Percentiles rank a stretch among this genome's conserved stretches.
Evolutionary conservation across 2,113 vertebrate genomes (phyloP).

Genomic region (Bucco capensis): DNA sequence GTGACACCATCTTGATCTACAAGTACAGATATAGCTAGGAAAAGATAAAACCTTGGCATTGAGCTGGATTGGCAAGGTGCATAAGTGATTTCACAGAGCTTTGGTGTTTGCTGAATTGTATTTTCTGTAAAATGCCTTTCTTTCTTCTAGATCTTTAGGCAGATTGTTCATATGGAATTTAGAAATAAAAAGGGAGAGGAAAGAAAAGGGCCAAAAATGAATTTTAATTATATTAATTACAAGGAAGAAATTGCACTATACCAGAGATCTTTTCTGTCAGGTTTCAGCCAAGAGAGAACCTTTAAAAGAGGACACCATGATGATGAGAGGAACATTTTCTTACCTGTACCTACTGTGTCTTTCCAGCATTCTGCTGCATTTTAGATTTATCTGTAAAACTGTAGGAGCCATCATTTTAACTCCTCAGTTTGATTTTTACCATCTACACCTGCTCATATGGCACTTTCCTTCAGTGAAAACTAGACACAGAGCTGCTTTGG

Average conservation of each 20-base stretch:
- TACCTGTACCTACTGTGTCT: neutral
- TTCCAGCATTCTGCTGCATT: slow-evolving; percentile 16
- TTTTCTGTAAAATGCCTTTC: neutral
- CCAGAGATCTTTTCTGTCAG: neutral
- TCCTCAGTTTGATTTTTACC: slow-evolving; percentile 33
- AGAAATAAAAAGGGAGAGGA: neutral
- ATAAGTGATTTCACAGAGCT: neutral
- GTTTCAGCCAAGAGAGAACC: slow-evolving; percentile 14
- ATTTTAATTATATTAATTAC: slow-evolving; percentile 39
- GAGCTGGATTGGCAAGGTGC: neutral
- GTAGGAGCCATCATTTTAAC: slow-evolving; percentile 33
- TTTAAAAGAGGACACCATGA: slow-evolving; percentile 12
- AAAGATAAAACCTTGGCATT: neutral
- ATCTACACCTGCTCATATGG: slow-evolving; percentile 17
- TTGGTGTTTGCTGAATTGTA: neutral
- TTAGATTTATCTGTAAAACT: slow-evolving; percentile 39
- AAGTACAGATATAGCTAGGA: slow-evolving; percentile 13
- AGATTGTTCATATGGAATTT: neutral
- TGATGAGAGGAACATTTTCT: slow-evolving; percentile 34
- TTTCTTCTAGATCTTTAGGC: neutral
- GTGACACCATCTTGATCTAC: slow-evolving; percentile 15
- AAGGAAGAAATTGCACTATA: neutral
- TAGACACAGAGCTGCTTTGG: neutral
- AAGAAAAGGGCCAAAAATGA: neutral
- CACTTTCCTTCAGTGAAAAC: neutral